A percentile compares a stretch with the other conserved stretches of the same genome.
Evolutionary conservation across 2,888 invertebrate species (phyloP).

Genomic region (Dolichopus griseipennis): DNA sequence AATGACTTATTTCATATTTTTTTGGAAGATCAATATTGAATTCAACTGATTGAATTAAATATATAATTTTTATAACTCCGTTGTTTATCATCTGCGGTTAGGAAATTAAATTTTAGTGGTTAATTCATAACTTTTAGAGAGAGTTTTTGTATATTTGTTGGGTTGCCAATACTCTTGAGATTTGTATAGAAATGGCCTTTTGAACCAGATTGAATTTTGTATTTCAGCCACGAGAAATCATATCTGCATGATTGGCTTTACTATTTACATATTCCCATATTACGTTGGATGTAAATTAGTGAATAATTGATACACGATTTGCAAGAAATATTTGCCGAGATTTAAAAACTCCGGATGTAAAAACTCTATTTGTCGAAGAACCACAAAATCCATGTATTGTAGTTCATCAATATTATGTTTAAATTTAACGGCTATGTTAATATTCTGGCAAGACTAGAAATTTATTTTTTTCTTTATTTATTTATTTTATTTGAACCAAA

Average conservation of each 20-base stretch:
- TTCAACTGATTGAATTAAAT: conserved; percentile 10
- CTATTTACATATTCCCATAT: conserved; percentile 29
- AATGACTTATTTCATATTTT: conserved; percentile 1
- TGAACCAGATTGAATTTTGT: conserved; percentile 7
- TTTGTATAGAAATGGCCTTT: conserved; percentile 13
- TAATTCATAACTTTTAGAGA: neutral
- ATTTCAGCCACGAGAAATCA: conserved; percentile 27
- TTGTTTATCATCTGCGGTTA: conserved; percentile 11
- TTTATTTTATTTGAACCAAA: too few relatives aligned
- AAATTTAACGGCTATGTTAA: conserved; percentile 11
- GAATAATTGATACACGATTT: conserved; percentile 30
- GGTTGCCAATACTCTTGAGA: conserved; percentile 11
- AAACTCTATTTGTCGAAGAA: conserved; percentile 24
- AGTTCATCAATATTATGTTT: neutral
- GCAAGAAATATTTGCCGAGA: conserved; percentile 22
- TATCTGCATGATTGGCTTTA: conserved; percentile 30
- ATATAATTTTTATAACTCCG: conserved; percentile 15
- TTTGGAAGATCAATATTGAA: conserved; percentile 11
- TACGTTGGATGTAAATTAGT: conserved; percentile 22
- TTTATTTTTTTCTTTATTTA: too few relatives aligned
- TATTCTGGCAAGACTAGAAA: conserved; percentile 14
- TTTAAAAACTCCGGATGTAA: conserved; percentile 26
- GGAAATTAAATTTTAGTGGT: conserved; percentile 4
- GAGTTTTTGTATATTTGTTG: too few relatives aligned
- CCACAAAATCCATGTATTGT: conserved; percentile 19